Evolutionary conservation across 1,140 invertebrate genomes (phyloP), one percentile per base, ranked within the genome.

Genomic region (Thaumetopoea pityocampa): DNA sequence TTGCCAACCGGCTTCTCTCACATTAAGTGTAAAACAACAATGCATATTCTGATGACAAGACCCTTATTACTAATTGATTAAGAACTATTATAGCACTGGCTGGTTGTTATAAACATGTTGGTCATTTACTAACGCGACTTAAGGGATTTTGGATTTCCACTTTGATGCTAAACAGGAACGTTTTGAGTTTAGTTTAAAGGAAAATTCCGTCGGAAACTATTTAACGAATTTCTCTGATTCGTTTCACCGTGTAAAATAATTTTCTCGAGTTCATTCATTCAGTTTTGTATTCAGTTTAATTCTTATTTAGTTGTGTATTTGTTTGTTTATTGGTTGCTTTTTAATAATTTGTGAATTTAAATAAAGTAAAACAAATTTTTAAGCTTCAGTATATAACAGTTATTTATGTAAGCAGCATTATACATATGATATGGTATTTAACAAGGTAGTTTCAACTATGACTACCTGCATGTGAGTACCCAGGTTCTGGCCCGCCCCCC

Each of bases 101-200:
- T 32, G 19, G 22, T 34, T 19, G 14, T 11, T n/a, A 15, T 32
- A 15, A 12, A 23, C 12, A 35, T 23, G 34, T 52, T 60, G 50
- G 51, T 56, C 55, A 59, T 52, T 60, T 58, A 51, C 49, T 64
- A 70, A 69, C 61, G 62, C 48, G 51, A 64, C 70, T 77, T 77
- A 71, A 69, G 55, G 72, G 69, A 71, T 77, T 71, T 71, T 40
- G 50, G 56, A 70, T 64, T 74, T 61, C 54, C 57, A 68, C 67
- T 70, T 67, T 55, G 58, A 70, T 67, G 56, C 55, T 71, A 70
- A 68, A 63, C 66, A 68, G 58, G 40, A 59, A 45, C 63, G 51
- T 66, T 69, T 70, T 63, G 51, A 67, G 54, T 67, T 67, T 45
- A 29, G 60, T 60, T 58, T 44, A 65, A 54, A 66, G 56, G 62